Evolutionary conservation across 2,113 vertebrate genomes (phyloP), one percentile per base, ranked within the genome.

Genomic region (Acanthochromis polyacanthus): DNA sequence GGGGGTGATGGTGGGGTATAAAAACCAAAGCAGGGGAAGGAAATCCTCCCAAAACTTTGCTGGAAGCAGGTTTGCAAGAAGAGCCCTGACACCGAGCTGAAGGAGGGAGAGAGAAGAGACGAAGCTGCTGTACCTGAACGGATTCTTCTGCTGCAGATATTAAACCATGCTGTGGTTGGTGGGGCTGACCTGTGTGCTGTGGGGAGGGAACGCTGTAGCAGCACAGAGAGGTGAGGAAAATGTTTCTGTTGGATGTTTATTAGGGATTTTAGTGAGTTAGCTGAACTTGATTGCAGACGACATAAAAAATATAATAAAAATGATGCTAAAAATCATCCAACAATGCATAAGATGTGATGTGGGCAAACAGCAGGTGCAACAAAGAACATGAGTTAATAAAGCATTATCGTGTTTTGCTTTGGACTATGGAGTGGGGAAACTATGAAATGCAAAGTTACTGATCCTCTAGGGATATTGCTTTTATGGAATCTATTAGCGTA

Each of bases 221-320:
- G 91, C 79, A 62, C 93, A 93, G 75, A 90, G 93, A 91, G 93
- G 93, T 94, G 69, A 91, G 87, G 57, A 3, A 43, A 4, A 1
- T 7, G 0, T 32, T 25, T 46, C 9, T 2, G 0, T 8, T 61
- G 53, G 28, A 30, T 7, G 40, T 11, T 20, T 6, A 17, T 3
- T 6, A 22, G 4, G 40, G 0, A 63, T n/a, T 69, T 28, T n/a
- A 12, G 1, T 61, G 22, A 4, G 4, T 58, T 15, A 52, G 46
- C 23, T 4, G 9, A 70, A 46, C 3, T 46, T 0, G 4, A n/a
- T 5, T 58, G 40, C 45, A 48, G 40, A 28, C 45, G n/a, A 17
- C 2, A 14, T 20, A 20, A 38, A 38, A 59, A 32, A 43, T 36
- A 36, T 14, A 43, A 15, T 15, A 15, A 51, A 48, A 51, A 7